Evolutionary conservation across 2,888 invertebrate genomes (phyloP), one percentile per base, ranked within the genome.

Genomic region (Phengaris arion): DNA sequence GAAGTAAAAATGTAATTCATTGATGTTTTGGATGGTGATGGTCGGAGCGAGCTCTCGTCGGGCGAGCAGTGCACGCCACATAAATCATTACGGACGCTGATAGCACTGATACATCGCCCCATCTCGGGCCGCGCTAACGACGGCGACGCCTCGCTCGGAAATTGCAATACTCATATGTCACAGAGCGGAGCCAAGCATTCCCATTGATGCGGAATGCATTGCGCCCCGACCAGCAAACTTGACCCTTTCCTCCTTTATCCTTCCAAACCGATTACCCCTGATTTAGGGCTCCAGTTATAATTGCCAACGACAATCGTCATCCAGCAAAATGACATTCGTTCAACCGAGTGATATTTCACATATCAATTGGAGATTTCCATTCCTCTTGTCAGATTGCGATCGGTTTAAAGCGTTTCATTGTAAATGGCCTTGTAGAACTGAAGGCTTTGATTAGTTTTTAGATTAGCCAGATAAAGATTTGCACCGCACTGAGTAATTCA

Each of bases 111-210:
- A 84, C 84, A 82, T 83, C 80, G 83, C 76, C 77, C 79, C 79
- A 79, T 80, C 80, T 79, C 80, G 77, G 76, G 76, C 77, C 72
- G 76, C 77, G 81, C 79, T 87, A 89, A 89, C 88, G 86, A 89
- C 85, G 83, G 52, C 72, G 72, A 72, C 70, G 70, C 70, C 82
- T 83, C 86, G 84, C 86, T 88, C 89, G 89, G 89, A 90, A 89
- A 90, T 91, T 89, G 89, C 90, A 89, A 89, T 89, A 87, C 88
- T 90, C 90, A 87, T 89, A 87, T 90, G 90, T 90, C 89, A 90
- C 85, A 84, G 85, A 83, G 83, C 83, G 85, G 82, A 84, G 84
- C 85, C 83, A 84, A 85, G 85, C 83, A 84, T 83, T 85, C 85
- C 85, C 87, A 87, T 87, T 87, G 89, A 87, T 79, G 79, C 74